A percentile compares a stretch with the other conserved stretches of the same genome.
Evolutionary conservation across 2,888 invertebrate genomes (phyloP).

Genomic region (Willowsia nigromaculata): DNA sequence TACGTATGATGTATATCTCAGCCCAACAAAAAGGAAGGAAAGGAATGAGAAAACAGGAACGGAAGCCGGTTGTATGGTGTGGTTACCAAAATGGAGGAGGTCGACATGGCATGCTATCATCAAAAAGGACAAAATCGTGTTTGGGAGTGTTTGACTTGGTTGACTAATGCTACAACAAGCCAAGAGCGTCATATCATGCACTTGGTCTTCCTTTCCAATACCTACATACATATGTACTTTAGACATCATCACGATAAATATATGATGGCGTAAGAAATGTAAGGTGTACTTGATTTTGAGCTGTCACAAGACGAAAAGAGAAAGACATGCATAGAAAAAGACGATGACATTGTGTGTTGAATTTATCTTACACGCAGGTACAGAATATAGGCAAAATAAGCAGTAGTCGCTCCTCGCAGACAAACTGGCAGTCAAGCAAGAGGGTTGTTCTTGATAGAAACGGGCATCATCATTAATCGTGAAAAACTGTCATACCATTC

Average conservation of each 20-base stretch:
- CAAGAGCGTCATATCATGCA: constrained; percentile 1
- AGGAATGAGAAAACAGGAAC: constrained; percentile 54
- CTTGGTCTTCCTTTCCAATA: neutral
- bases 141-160: constrained; percentile 61
- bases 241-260: neutral
- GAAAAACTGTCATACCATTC: constrained; percentile 76
- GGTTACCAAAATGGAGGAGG: constrained; percentile 49
- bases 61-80: constrained; percentile 63
- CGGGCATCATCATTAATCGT: constrained; percentile 76
- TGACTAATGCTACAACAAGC: constrained; percentile 53
- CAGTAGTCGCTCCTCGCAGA: constrained; percentile 1
- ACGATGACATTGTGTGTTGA: constrained; percentile 60
- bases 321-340: constrained; percentile 70
- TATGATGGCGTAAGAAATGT: constrained; percentile 32
- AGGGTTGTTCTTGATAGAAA: constrained; percentile 78
- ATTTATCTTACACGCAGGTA: constrained; percentile 16
- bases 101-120: constrained; percentile 33
- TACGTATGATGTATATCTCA: constrained; percentile 29
- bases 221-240: neutral
- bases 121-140: constrained; percentile 58
- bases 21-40: constrained; percentile 25
- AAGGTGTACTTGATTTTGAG: constrained; percentile 64
- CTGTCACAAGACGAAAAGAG: constrained; percentile 59
- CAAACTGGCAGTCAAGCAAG: constrained; percentile 62
- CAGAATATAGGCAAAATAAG: neutral